Conservation (phyloP, 2,888 invertebrate genomes). For the Aphodius sticticus region DNA sequence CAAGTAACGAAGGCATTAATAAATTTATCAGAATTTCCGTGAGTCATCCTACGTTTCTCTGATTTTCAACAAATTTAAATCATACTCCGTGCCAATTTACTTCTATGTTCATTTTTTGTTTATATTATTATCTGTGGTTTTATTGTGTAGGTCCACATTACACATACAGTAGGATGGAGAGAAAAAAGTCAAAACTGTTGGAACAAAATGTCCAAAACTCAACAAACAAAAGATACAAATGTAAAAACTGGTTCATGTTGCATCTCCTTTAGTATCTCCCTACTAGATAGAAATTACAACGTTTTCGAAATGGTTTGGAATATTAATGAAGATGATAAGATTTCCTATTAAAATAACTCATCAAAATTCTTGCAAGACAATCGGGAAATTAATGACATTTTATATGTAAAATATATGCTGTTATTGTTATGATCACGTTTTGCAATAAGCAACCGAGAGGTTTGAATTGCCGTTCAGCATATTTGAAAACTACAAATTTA, state of each 20-base stretch:
- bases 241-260: too few relatives aligned
- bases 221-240: too few relatives aligned
- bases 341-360: neutral
- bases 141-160: too few relatives aligned
- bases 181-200: too few relatives aligned
- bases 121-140: too few relatives aligned
- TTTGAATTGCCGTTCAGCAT: neutral
- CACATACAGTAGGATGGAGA: too few relatives aligned
- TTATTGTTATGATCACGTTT: neutral
- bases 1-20: neutral
- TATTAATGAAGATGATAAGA: neutral
- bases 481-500: neutral
- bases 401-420: neutral
- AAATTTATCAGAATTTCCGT: neutral
- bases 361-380: neutral
- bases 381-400: neutral
- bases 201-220: too few relatives aligned
- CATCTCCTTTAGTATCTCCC: too few relatives aligned
- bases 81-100: too few relatives aligned
- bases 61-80: too few relatives aligned
- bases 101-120: too few relatives aligned
- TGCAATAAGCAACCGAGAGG: neutral
- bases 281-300: too few relatives aligned
- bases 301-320: neutral
- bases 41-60: neutral